A percentile compares a stretch with the other conserved stretches of the same genome.
phyloP scores from a whole-genome alignment of 2,797 vertebrate species.

The Netta rufina region DNA sequence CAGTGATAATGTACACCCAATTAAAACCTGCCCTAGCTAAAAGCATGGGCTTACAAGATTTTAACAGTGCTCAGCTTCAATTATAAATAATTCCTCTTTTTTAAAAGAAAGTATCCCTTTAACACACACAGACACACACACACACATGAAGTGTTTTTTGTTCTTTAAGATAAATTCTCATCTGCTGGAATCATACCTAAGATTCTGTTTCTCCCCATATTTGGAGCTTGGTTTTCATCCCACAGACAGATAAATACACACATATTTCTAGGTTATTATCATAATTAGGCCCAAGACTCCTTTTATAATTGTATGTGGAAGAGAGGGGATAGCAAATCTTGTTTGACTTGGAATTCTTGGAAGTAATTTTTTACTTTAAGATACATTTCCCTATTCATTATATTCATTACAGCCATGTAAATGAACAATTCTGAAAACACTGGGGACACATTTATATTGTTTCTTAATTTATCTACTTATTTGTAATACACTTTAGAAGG shows the following conservation, averaged over 20 bases:
- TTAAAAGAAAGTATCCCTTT: slow-evolving; percentile 7
- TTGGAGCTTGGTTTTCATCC: slow-evolving; percentile 43
- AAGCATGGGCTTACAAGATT: neutral
- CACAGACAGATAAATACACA: neutral
- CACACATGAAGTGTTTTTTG: too few relatives aligned
- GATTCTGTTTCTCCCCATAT: neutral
- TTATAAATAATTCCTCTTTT: slow-evolving; percentile 20
- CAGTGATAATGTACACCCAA: neutral
- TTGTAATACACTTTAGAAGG: slow-evolving; percentile 12
- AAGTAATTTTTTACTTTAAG: slow-evolving; percentile 16
- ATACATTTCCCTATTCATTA: neutral
- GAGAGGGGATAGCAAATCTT: neutral
- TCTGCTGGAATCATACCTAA: neutral
- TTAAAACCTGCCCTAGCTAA: neutral
- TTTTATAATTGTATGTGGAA: neutral
- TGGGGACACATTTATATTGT: neutral
- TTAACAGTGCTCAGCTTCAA: neutral
- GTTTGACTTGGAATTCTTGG: slow-evolving; percentile 21
- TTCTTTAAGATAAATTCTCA: slow-evolving; percentile 8
- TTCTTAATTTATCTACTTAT: neutral
- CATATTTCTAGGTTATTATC: neutral
- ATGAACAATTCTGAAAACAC: neutral
- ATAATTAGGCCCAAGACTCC: neutral
- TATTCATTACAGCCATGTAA: neutral
- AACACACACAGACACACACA: neutral